Evolutionary conservation across 2,113 vertebrate genomes (phyloP), one percentile per base, ranked within the genome.

Genomic region (Coregonus clupeaformis): DNA sequence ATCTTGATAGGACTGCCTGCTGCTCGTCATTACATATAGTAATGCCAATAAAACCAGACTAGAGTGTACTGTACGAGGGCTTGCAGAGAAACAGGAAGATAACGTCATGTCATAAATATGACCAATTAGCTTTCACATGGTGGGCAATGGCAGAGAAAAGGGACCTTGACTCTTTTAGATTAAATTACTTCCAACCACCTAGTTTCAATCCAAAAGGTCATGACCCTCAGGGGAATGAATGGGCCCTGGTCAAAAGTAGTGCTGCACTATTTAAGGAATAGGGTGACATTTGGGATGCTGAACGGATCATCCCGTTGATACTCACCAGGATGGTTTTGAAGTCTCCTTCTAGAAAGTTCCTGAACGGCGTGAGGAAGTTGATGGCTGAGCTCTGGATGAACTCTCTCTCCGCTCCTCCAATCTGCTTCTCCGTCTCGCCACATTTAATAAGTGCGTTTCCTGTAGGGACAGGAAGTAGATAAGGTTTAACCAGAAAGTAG

Each of bases 291-390:
- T 12, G 9, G 36, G 36, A 42, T 2, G 36, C 36, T 42, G 36
- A 52, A n/a, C n/a, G n/a, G 2, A 16, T 24, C n/a, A 16, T 49
- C 32, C 67, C 14, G 42, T 45, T 47, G 25, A 55, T 14, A 94
- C 96, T 97, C 89, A 99, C 98, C 93, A 96, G 90, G 89, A 99
- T 98, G 77, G 98, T 99, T 94, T 97, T 98, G 83, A 98, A 99
- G 89, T 99, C 98, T 36, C 97, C 98, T 91, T 99, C 98, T 73
- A 99, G 94, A 80, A 99, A 99, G 87, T 99, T 99, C 88, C 96
- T 93, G 86, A 99, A 93, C 32, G 98, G 98, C 71, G 97, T 97
- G 72, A 99, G 96, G 88, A 99, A 99, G 90, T 98, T 98, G 90
- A 97, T 96, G 81, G 97, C 97, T 67, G 96, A 90, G 66, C 94